phyloP scores from a whole-genome alignment of 2,888 invertebrate species.

The Scaptomyza tumidula region DNA sequence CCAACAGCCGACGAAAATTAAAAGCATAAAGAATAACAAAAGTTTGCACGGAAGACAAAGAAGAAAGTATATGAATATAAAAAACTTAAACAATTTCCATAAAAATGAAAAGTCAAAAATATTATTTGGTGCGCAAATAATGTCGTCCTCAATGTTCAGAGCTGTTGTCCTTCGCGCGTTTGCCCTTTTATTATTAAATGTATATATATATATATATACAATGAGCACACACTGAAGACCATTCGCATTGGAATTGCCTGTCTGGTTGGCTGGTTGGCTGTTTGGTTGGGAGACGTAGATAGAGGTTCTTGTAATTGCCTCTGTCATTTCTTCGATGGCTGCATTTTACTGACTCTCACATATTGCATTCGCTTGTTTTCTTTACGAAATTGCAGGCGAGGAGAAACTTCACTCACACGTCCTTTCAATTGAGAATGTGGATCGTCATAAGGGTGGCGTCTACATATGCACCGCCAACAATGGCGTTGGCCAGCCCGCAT shows the following conservation, averaged over 20 bases:
- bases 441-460: constrained; percentile 87
- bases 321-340: constrained; percentile 66
- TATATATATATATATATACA: constrained; percentile 72
- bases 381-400: constrained; percentile 85
- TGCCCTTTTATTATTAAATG: constrained; percentile 64
- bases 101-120: constrained; percentile 74
- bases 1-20: constrained; percentile 46
- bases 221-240: constrained; percentile 41
- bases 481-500: constrained; percentile 87
- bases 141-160: constrained; percentile 13
- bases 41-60: constrained; percentile 16
- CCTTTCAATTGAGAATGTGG: constrained; percentile 87
- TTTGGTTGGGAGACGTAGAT: constrained; percentile 4
- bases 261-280: constrained; percentile 24
- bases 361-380: constrained; percentile 1
- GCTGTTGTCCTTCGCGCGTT: constrained; percentile 15
- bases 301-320: constrained; percentile 66
- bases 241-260: constrained; percentile 16
- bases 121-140: constrained; percentile 56
- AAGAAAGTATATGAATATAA: constrained; percentile 66
- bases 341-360: constrained; percentile 57
- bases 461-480: constrained; percentile 88
- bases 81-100: constrained; percentile 75
- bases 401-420: constrained; percentile 87
- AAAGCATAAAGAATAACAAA: constrained; percentile 51